Evolutionary conservation across 2,113 vertebrate genomes (phyloP).

Genomic region (Calidris pygmaea): DNA sequence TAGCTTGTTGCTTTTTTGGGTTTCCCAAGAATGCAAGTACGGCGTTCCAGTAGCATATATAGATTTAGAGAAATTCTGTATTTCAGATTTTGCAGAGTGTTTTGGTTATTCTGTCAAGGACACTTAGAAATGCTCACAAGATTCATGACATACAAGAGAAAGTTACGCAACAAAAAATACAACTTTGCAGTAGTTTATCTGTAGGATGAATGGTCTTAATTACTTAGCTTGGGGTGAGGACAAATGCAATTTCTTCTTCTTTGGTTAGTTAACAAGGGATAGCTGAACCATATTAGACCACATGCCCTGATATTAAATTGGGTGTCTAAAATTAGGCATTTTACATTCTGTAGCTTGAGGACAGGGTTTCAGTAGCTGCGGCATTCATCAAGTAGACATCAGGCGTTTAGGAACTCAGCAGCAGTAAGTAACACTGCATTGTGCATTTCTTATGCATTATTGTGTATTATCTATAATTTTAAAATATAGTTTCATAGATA

Average conservation of each 20-base stretch:
- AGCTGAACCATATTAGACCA: conserved; percentile 60
- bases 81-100: not conserved
- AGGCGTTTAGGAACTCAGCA: conserved; percentile 28
- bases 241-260: conserved; percentile 54
- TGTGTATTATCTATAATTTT: not conserved
- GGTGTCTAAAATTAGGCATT: conserved; percentile 78
- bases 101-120: not conserved
- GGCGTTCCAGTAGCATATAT: not conserved
- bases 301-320: conserved; percentile 64
- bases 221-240: not conserved
- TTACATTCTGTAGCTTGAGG: conserved; percentile 65
- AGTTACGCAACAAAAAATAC: not conserved
- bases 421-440: conserved; percentile 67
- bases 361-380: conserved; percentile 58
- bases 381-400: conserved; percentile 48
- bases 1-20: not conserved
- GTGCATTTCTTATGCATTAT: not conserved
- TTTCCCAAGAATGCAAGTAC: conserved; percentile 1
- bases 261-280: conserved; percentile 55
- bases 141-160: not conserved
- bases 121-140: not conserved
- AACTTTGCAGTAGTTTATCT: not conserved
- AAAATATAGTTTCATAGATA: not conserved
- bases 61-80: not conserved
- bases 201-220: not conserved